Conservation (phyloP, 2,113 vertebrate genomes). For the Indri indri region DNA sequence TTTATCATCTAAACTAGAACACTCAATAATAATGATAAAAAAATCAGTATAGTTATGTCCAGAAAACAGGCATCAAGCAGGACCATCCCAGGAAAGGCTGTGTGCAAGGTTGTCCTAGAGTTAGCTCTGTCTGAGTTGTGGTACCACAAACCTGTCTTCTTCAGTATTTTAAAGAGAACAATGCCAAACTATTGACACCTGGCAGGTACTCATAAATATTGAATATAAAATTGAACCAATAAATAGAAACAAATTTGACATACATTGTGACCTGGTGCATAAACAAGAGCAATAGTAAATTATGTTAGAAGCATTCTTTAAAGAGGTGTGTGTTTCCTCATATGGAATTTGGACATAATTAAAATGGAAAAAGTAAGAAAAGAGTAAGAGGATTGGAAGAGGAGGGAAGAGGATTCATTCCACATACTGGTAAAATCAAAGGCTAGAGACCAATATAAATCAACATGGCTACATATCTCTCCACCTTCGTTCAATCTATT, state of each 20-base stretch:
- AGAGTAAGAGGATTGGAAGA: neutral
- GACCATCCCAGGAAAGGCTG: neutral
- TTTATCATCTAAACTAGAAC: neutral
- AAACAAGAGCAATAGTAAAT: neutral
- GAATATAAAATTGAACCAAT: neutral
- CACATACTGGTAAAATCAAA: neutral
- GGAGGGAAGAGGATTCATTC: neutral
- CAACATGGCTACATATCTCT: neutral
- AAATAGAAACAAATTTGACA: neutral
- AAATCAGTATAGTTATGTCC: neutral
- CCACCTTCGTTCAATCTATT: neutral
- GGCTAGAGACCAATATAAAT: neutral
- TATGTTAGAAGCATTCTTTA: neutral
- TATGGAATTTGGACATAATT: neutral
- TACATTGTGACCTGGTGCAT: neutral
- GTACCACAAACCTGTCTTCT: neutral
- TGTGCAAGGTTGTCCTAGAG: too few relatives aligned
- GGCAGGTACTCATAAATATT: neutral
- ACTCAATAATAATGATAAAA: neutral
- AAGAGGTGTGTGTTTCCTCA: neutral
- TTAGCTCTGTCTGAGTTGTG: neutral
- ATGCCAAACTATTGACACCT: neutral
- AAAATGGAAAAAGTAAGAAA: neutral
- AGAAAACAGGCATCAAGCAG: neutral
- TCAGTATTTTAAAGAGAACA: neutral